Percentiles rank a stretch among this genome's conserved stretches.
Conservation (phyloP, 2,113 vertebrate species). For the Zootoca vivipara region DNA sequence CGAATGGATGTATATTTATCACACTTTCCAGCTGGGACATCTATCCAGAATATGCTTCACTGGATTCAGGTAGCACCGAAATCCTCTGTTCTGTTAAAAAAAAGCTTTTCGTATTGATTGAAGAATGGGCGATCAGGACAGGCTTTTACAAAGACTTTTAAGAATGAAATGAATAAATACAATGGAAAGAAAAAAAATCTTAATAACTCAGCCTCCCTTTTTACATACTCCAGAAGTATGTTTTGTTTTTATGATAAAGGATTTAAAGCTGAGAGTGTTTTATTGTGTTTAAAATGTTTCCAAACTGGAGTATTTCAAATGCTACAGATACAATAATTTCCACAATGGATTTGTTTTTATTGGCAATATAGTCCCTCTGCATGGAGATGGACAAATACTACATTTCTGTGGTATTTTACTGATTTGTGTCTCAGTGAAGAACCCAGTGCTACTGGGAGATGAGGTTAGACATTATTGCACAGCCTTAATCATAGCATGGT, state of each 20-base stretch:
- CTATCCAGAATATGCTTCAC: slow-evolving; percentile 94
- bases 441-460: no score
- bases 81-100: neutral
- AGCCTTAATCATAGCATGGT: neutral
- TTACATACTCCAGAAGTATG: neutral
- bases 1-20: slow-evolving; percentile 91
- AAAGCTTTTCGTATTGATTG: neutral
- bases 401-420: neutral
- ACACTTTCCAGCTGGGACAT: slow-evolving; percentile 92
- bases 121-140: no score
- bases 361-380: neutral
- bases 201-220: neutral
- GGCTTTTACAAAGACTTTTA: no score
- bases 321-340: no score
- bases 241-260: neutral
- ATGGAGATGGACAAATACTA: neutral
- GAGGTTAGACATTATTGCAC: no score
- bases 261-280: neutral
- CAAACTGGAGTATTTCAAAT: neutral
- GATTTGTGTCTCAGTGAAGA: no score
- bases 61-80: slow-evolving; percentile 87
- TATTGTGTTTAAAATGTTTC: neutral
- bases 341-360: neutral
- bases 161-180: neutral
- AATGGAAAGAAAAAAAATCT: neutral